These are phyloP conservation scores for Bos indicus DNA, from an alignment of 2,113 vertebrate species.

Conservation along the genomic window DNA sequence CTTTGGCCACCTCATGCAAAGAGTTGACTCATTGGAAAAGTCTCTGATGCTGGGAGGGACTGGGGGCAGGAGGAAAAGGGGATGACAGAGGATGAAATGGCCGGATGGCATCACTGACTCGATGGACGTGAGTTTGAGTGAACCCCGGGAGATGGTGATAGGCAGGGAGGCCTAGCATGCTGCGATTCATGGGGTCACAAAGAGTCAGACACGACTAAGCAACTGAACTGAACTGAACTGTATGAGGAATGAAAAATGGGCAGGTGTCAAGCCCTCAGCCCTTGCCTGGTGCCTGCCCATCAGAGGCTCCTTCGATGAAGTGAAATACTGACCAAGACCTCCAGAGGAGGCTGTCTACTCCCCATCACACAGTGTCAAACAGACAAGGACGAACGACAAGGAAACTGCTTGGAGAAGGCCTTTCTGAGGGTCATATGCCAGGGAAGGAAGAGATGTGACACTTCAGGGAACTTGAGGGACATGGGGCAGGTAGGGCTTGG, in stretches of 20 bases:
- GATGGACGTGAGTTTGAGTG: too few species aligned
- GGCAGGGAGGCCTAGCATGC: too few species aligned
- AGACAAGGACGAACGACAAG: neutral
- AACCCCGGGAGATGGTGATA: too few species aligned
- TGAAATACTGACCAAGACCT: neutral
- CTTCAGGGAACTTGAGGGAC: neutral
- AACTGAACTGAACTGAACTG: too few species aligned
- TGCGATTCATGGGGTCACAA: too few species aligned
- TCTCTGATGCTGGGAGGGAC: too few species aligned
- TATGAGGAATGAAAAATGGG: neutral
- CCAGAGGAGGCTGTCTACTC: neutral
- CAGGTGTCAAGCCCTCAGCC: neutral
- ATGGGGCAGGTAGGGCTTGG: neutral
- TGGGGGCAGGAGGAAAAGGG: too few species aligned
- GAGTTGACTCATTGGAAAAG: too few species aligned
- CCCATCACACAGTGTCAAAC: neutral
- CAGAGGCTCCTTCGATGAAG: neutral
- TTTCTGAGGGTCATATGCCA: accelerated
- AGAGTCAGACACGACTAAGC: too few species aligned
- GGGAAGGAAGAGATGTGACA: neutral
- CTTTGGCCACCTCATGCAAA: neutral
- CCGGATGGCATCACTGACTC: too few species aligned
- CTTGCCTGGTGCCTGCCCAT: neutral
- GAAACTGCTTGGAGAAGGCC: neutral
- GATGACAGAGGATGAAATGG: too few species aligned